Base-by-base conservation (phyloP, 2,888 invertebrate species). In the Sabellastarte sp. region DNA sequence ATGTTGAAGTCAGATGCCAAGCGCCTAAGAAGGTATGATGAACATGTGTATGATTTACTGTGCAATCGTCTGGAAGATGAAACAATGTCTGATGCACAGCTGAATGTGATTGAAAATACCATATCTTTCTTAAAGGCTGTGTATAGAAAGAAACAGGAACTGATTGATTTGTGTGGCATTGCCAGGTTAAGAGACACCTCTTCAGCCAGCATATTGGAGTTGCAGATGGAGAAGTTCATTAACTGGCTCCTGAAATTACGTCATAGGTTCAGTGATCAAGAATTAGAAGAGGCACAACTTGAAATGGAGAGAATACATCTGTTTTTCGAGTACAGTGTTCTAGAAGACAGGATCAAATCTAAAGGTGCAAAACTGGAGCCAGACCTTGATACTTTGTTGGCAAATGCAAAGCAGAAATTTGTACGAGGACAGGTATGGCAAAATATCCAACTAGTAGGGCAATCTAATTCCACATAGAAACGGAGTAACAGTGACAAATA, bases 221-320 rank as follows among this genome's bases (percentile, higher is more conserved):
- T 15, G 20, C 10, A 55, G 20, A 53, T 28, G 31, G 41, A 59
- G 1, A 26, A n/a, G 15, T 3, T 57, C 15, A 58, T 31, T 53
- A 28, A 31, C 24, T 55, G 61, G 58, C 28, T 57, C 3, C 30
- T 62, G 53, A 24, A 31, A 24, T 24, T 32, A 4, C 51, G 68
- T 15, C 30, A 26, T n/a, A 30, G n/a, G 20, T 64, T 71, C 51
- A 63, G 64, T 32, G 65, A 62, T 15, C 73, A 73, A 57, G 66
- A 73, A 51, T n/a, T 59, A 31, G 5, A 41, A 20, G 71, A 73
- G 10, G 52, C 28, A 4, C 29, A 29, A 4, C 32, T 5, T 3
- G 68, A 57, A 55, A 26, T 66, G 20, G n/a, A 33, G 2, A 31
- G 67, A 29, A 30, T 63, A 4, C 33, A 41, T 24, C 60, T 65